These are phyloP conservation scores for Poeciliopsis prolifica DNA, from an alignment of 2,113 vertebrate species.

Conservation along the genomic window DNA sequence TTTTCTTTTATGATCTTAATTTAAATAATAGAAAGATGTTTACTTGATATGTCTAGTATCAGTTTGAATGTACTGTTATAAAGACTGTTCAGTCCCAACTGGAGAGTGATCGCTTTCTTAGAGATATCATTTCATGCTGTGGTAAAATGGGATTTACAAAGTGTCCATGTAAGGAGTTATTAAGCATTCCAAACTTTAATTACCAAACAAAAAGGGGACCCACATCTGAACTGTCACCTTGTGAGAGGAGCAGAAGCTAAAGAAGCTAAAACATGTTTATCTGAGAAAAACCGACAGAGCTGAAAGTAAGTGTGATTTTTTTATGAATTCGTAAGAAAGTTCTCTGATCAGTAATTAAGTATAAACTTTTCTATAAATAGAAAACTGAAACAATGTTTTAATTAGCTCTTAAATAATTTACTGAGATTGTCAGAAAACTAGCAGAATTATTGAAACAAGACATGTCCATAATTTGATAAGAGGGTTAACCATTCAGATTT, in stretches of 20 bases:
- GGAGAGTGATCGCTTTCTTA: constrained; percentile 70
- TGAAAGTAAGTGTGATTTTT: constrained; percentile 36
- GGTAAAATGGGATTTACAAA: constrained; percentile 61
- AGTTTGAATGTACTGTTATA: constrained; percentile 64
- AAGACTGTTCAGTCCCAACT: constrained; percentile 60
- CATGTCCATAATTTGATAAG: too few species aligned
- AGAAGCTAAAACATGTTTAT: constrained; percentile 18
- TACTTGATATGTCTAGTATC: constrained; percentile 26
- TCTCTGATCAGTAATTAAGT: neutral
- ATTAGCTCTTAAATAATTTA: neutral
- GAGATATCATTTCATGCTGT: constrained; percentile 37
- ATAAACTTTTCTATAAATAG: neutral
- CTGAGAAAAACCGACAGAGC: neutral
- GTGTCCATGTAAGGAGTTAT: constrained; percentile 60
- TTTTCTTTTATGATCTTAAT: constrained; percentile 33
- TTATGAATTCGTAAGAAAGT: neutral
- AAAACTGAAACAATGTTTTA: neutral
- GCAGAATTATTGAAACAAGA: too few species aligned
- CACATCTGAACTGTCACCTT: constrained; percentile 36
- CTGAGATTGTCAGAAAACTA: too few species aligned
- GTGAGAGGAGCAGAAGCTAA: constrained; percentile 27
- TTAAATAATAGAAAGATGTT: constrained; percentile 29
- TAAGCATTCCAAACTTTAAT: constrained; percentile 55
- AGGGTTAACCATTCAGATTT: neutral
- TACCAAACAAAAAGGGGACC: constrained; percentile 67